These are phyloP conservation scores for Coregonus sp. DNA, from an alignment of 2,797 vertebrate genomes.

Conservation along the genomic window DNA sequence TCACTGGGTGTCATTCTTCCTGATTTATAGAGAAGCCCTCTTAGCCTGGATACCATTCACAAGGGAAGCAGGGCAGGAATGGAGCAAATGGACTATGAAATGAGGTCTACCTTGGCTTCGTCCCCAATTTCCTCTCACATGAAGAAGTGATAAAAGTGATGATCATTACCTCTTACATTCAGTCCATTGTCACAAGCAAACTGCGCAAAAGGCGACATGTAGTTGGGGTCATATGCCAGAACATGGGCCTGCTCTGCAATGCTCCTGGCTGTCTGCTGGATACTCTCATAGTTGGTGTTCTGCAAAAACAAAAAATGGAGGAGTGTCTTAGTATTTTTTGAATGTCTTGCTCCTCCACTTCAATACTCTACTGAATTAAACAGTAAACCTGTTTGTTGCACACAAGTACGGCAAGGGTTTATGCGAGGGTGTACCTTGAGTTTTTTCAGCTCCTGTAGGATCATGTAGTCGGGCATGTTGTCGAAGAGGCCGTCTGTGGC, in stretches of 20 bases:
- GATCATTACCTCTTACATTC: constrained; percentile 91
- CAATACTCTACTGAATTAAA: not conserved
- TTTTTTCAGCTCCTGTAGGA: constrained; percentile 95
- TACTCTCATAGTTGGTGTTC: constrained; percentile 96
- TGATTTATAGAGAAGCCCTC: too few relatives aligned
- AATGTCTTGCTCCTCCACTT: not conserved
- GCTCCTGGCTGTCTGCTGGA: constrained; percentile 94
- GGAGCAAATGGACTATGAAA: not conserved
- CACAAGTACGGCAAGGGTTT: not conserved
- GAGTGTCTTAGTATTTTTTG: not conserved
- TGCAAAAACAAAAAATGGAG: constrained; percentile 48
- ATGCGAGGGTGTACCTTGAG: constrained; percentile 80
- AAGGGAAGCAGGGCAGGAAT: not conserved
- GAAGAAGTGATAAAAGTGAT: not conserved
- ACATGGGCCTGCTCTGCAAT: constrained; percentile 97
- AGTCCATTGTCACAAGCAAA: constrained; percentile 97
- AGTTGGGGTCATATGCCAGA: constrained; percentile 96
- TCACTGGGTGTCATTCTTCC: not conserved
- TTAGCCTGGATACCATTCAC: too few relatives aligned
- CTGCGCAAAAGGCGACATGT: constrained; percentile 99
- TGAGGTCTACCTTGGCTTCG: not conserved
- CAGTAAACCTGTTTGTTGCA: not conserved
- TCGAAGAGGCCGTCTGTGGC: constrained; percentile 98
- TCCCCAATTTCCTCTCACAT: not conserved
- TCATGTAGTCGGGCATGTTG: constrained; percentile 99